phyloP scores from a whole-genome alignment of 2,888 invertebrate species.

The Ectropis crepuscularia region DNA sequence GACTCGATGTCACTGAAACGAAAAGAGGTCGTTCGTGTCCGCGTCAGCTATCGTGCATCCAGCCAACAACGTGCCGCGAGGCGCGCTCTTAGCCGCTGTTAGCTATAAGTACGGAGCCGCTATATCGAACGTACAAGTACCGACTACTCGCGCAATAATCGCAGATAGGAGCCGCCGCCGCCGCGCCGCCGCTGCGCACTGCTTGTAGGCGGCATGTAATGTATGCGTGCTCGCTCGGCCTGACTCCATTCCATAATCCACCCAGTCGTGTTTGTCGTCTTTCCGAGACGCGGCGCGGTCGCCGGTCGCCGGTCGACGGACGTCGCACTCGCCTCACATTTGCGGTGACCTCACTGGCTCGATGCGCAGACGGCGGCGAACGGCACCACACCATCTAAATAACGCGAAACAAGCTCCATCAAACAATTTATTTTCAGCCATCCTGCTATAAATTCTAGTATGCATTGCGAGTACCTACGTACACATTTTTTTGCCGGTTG shows the following conservation, averaged over 20 bases:
- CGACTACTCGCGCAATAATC: constrained; percentile 55
- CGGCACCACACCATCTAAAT: constrained; percentile 61
- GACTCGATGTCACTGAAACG: constrained; percentile 72
- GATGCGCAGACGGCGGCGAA: constrained; percentile 59
- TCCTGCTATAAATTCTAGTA: constrained; percentile 11
- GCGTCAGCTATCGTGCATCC: constrained; percentile 64
- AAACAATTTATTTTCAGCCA: constrained; percentile 24
- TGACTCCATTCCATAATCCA: constrained; percentile 56
- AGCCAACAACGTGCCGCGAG: constrained; percentile 69
- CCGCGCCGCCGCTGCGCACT: constrained; percentile 41
- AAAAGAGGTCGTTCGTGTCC: constrained; percentile 79
- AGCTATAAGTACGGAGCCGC: constrained; percentile 44
- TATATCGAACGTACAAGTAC: constrained; percentile 63
- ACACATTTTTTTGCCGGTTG: constrained; percentile 3
- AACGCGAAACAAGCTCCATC: constrained; percentile 46
- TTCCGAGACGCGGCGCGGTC: constrained; percentile 49
- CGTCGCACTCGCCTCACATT: constrained; percentile 64
- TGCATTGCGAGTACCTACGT: constrained; percentile 5
- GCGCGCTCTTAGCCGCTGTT: constrained; percentile 52
- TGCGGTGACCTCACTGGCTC: constrained; percentile 72
- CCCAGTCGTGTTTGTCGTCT: constrained; percentile 64
- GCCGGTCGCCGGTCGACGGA: constrained; percentile 55
- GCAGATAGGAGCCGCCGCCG: constrained; percentile 61
- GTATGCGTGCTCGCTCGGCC: constrained; percentile 71
- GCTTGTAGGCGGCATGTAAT: constrained; percentile 75